Base-by-base conservation (phyloP, 2,888 invertebrate genomes). In the Ophonus ardosiacus region DNA sequence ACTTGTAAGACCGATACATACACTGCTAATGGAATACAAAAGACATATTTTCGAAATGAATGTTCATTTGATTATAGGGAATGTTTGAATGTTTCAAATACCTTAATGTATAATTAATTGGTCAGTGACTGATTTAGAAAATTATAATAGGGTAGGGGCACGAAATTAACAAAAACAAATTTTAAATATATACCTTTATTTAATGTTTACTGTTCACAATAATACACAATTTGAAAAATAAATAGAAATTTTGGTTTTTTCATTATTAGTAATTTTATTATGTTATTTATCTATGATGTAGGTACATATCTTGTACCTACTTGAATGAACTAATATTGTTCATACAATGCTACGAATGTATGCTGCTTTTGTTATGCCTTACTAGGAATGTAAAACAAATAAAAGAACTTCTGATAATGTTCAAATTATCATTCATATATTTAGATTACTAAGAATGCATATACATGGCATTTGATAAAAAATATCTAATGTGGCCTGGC, bases 361-460 rank as follows among this genome's bases (percentile, higher is more conserved):
- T 59, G 13, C 43, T 51, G 13, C 15, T 15, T n/a, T 13, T 59
- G 18, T 59, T 59, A 51, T 51, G 13, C 13, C 1, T 10, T 51
- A 51, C 43, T 10, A 13, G 13, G 7, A 51, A 31, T 31, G 10
- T 43, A 51, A 51, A 51, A 51, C 8, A 51, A 51, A 51, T 2
- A 51, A 51, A 13, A 51, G 4, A 31, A 31, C 5, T 51, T 51
- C 13, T 51, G 43, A 21, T 18, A 63, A 63, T 10, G 18, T 21
- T 63, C 18, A 63, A 63, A 63, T 63, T 21, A 63, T 63, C 63
- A 63, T 63, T 10, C 1, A 18, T 63, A 63, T 63, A 63, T 21
- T 63, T 63, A 63, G 63, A 63, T 18, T 63, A 63, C 24, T 63
- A 63, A 21, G 63, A 63, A 63, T 63, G 8, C 7, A 7, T 10